These are phyloP conservation scores for Papilio gigon DNA, from an alignment of 2,888 invertebrate genomes.

Conservation along the genomic window DNA sequence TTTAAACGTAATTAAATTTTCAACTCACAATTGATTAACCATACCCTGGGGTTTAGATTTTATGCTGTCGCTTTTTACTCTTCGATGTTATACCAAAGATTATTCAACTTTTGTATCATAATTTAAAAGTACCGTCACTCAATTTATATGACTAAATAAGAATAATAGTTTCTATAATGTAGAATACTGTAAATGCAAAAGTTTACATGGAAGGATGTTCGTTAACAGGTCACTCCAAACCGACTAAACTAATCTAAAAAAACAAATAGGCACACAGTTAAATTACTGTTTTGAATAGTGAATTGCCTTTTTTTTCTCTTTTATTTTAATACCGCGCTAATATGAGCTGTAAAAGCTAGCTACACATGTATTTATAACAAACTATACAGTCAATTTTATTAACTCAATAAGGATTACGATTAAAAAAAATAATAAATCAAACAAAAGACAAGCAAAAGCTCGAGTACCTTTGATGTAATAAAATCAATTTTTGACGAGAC, in stretches of 20 bases:
- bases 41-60: too few species aligned
- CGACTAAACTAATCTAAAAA: too few species aligned
- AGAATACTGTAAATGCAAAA: too few species aligned
- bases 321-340: too few species aligned
- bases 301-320: too few species aligned
- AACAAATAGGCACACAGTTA: too few species aligned
- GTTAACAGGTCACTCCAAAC: too few species aligned
- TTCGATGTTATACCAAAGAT: neutral
- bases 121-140: neutral
- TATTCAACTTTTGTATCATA: neutral
- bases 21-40: neutral
- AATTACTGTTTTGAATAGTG: too few species aligned
- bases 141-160: too few species aligned
- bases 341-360: too few species aligned
- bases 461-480: slow-evolving; percentile 5
- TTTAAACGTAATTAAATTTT: neutral
- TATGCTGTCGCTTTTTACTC: neutral
- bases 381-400: neutral
- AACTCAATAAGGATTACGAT: neutral
- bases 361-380: too few species aligned
- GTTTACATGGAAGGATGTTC: too few species aligned
- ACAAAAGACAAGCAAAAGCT: neutral
- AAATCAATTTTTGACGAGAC: slow-evolving; percentile 11
- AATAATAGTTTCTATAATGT: neutral
- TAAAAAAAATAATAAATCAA: neutral